phyloP scores from a whole-genome alignment of 2,888 invertebrate genomes.

The Blastobasis adustella region DNA sequence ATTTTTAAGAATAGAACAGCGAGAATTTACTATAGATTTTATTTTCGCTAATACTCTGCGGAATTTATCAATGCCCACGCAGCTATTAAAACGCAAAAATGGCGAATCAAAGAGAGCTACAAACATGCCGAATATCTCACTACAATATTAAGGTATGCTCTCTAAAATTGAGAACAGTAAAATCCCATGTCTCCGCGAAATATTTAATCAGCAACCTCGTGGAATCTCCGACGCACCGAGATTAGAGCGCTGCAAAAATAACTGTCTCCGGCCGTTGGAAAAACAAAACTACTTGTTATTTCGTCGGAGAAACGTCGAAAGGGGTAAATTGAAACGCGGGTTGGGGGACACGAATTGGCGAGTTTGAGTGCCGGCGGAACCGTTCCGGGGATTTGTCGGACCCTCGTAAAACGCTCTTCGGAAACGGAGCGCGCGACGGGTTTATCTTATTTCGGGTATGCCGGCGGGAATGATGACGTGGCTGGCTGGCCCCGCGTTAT shows the following conservation, averaged over 20 bases:
- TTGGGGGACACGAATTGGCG: slow-evolving; percentile 38
- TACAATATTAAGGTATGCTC: too few relatives aligned
- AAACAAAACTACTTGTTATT: slow-evolving; percentile 49
- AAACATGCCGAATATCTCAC: too few relatives aligned
- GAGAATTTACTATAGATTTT: too few relatives aligned
- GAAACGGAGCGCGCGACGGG: slow-evolving; percentile 25
- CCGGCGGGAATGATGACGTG: slow-evolving; percentile 34
- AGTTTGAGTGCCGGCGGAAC: slow-evolving; percentile 40
- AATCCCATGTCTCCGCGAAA: too few relatives aligned
- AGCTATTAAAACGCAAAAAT: too few relatives aligned
- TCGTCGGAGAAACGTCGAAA: slow-evolving; percentile 34
- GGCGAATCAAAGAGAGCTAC: too few relatives aligned
- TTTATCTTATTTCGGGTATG: slow-evolving; percentile 50
- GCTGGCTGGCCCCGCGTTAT: slow-evolving; percentile 25
- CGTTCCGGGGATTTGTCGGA: slow-evolving; percentile 50
- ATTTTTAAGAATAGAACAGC: too few relatives aligned
- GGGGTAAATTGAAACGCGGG: slow-evolving; percentile 59
- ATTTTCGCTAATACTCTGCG: too few relatives aligned
- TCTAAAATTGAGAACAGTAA: too few relatives aligned
- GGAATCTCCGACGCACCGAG: too few relatives aligned
- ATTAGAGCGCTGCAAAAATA: slow-evolving; percentile 32
- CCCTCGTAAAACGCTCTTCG: slow-evolving; percentile 54
- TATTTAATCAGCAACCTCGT: too few relatives aligned
- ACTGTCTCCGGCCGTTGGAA: slow-evolving; percentile 29
- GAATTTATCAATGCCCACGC: too few relatives aligned